Percentiles rank a stretch among this genome's conserved stretches.
phyloP scores from a whole-genome alignment of 2,113 vertebrate species.

The Apistogramma diplotaenia region DNA sequence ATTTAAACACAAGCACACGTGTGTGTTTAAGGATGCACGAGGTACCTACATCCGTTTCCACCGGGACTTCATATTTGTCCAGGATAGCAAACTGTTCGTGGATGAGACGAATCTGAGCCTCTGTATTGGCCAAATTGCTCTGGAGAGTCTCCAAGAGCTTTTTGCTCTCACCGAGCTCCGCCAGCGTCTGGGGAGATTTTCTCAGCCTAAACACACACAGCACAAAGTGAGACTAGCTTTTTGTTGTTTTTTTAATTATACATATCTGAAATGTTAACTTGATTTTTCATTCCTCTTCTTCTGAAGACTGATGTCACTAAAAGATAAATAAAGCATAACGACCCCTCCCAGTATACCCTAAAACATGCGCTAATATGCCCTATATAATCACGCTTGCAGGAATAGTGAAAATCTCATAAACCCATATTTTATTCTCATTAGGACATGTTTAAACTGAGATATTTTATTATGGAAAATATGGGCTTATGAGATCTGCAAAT shows the following conservation, averaged over 20 bases:
- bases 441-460: not conserved
- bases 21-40: not conserved
- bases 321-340: not conserved
- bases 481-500: too few relatives aligned
- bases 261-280: not conserved
- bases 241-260: not conserved
- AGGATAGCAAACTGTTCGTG: constrained; percentile 88
- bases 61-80: constrained; percentile 84
- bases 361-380: fast-evolving
- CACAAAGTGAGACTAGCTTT: not conserved
- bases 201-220: constrained; percentile 73
- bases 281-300: not conserved
- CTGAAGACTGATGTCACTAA: not conserved
- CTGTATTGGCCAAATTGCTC: constrained; percentile 68
- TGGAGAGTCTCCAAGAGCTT: constrained; percentile 81
- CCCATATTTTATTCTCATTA: not conserved
- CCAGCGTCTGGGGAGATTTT: constrained; percentile 78
- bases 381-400: not conserved
- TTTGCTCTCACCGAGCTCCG: constrained; percentile 78
- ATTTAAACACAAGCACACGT: not conserved
- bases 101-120: constrained; percentile 82
- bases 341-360: fast-evolving
- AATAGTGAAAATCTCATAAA: not conserved
- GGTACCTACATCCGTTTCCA: constrained; percentile 76
- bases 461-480: too few relatives aligned